Evolutionary conservation across 2,113 vertebrate species (phyloP), one percentile per base, ranked within the genome.

Genomic region (Silurus meridionalis): DNA sequence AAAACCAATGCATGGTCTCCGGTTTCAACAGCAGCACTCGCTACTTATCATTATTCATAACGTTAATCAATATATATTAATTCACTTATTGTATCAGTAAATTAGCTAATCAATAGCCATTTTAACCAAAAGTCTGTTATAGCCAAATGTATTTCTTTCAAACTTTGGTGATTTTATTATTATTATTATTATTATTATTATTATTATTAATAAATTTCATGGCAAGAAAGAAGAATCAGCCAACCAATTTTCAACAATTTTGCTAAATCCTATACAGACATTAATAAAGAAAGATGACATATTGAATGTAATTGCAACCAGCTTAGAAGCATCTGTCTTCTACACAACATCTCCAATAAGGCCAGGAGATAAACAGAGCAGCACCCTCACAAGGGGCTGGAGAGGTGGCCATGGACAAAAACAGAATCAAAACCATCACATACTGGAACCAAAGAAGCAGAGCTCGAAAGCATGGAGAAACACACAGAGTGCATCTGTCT

Each of bases 351-450:
- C 69, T 74, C 67, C 48, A 25, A 74, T 84, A 74, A 84, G 37
- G 55, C 50, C 52, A 72, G 28, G 83, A 84, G 67, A 84, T 72
- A 58, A 57, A 15, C 67, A 60, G 82, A 83, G 55, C 69, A n/a
- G 13, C 21, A 9, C 55, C 60, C 55, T n/a, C 37, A 63, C 55
- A 25, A 84, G 37, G 37, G 37, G 67, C 67, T n/a, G 55, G 58
- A 84, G 11, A 83, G 46, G 17, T 5, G 48, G 53, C n/a, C 83
- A 84, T 63, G 46, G 83, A 77, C 83, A 74, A 37, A 52, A 83
- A 37, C 6, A 57, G 55, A 25, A 50, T 10, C 3, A 28, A 55
- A 83, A 15, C 17, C 57, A 52, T 61, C 55, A 52, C 21, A 50
- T 25, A 37, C 37, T 21, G 6, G 57, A 74, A 3, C 13, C 3